These are phyloP conservation scores for Calcarius ornatus DNA, from an alignment of 2,113 vertebrate species.

Conservation along the genomic window DNA sequence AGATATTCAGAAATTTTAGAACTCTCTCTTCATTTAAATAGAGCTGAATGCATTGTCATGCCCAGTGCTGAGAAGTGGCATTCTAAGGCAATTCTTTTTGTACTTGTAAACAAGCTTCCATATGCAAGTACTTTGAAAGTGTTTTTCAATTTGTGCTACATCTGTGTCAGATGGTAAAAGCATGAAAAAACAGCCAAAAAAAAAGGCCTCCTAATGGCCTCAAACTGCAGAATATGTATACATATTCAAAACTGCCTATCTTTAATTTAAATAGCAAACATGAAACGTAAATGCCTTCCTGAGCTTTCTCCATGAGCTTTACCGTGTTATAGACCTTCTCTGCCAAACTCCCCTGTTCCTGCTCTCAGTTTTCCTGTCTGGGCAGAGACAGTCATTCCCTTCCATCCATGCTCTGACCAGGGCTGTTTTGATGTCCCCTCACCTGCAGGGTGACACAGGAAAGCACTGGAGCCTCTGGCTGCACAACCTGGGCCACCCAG, in stretches of 20 bases:
- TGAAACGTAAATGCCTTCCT: background rate
- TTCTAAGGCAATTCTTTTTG: background rate
- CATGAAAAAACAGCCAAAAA: background rate
- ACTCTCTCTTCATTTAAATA: background rate
- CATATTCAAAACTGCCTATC: background rate
- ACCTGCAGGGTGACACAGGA: background rate
- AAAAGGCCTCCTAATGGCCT: background rate
- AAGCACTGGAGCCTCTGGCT: fast-evolving
- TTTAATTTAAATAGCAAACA: background rate
- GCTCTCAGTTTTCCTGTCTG: background rate
- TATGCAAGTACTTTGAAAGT: background rate
- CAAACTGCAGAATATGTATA: background rate
- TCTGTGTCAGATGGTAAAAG: background rate
- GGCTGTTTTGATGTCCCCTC: background rate
- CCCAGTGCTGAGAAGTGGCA: background rate
- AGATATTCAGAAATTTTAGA: background rate
- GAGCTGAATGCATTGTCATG: background rate
- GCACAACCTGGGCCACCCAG: fast-evolving
- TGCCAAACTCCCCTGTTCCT: background rate
- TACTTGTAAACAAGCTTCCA: background rate
- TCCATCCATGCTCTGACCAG: background rate
- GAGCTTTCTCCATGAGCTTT: background rate
- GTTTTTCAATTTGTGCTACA: background rate
- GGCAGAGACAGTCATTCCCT: background rate
- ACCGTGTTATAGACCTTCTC: background rate